Conservation (phyloP, 2,888 invertebrate species). For the Plagodis dolabraria region DNA sequence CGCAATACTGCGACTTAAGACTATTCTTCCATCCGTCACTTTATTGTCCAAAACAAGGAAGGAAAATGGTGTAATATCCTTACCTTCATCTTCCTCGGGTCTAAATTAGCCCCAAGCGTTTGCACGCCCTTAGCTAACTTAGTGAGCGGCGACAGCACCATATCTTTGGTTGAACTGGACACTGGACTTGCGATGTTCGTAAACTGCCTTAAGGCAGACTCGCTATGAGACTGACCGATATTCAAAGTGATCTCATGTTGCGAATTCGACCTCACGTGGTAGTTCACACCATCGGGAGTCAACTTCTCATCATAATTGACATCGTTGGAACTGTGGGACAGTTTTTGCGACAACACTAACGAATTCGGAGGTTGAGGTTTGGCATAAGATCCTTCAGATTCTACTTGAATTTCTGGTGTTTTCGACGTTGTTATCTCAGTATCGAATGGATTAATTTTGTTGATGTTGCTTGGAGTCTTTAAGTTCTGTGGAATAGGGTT, state of each 20-base stretch:
- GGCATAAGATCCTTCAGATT: conserved; percentile 47
- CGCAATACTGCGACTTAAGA: too few relatives aligned
- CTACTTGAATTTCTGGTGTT: conserved; percentile 87
- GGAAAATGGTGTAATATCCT: conserved; percentile 1
- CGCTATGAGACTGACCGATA: conserved; percentile 91
- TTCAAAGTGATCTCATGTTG: conserved; percentile 89
- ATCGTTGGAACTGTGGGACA: conserved; percentile 89
- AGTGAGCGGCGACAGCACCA: conserved; percentile 90
- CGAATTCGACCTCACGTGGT: conserved; percentile 81
- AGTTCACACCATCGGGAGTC: conserved; percentile 52
- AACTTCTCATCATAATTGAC: conserved; percentile 76
- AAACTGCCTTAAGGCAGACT: conserved; percentile 89
- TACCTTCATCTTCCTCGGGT: conserved; percentile 90
- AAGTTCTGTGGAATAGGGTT: conserved; percentile 52
- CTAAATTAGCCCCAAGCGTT: conserved; percentile 92
- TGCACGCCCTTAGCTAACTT: conserved; percentile 95
- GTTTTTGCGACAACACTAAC: conserved; percentile 84
- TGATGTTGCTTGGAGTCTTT: conserved; percentile 67
- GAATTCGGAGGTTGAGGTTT: conserved; percentile 82
- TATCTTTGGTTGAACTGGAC: conserved; percentile 86
- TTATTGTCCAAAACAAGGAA: too few relatives aligned
- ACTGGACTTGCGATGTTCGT: conserved; percentile 89
- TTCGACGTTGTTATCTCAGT: conserved; percentile 49
- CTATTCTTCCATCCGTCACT: too few relatives aligned
- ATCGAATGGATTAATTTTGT: conserved; percentile 73